Base-by-base conservation (phyloP, 2,888 invertebrate genomes). In the Himalopsyche japonica region DNA sequence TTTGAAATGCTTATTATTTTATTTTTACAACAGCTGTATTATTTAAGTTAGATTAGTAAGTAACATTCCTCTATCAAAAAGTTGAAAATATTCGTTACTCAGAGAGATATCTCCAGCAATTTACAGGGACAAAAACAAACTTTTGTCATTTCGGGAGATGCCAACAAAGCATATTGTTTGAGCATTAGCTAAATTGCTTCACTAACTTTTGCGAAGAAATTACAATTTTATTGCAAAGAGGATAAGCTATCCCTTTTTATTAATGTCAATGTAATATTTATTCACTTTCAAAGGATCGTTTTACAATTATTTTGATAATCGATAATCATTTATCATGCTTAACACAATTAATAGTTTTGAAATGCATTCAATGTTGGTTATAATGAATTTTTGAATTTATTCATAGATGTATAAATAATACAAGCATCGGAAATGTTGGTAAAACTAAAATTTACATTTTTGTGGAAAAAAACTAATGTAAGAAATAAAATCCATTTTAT, bases 111-210 rank as follows among this genome's bases (percentile, higher is more conserved):
- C 70, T 79, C 82, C 47, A 81, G 84, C 84, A 82, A 84, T 82
- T 84, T 79, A 57, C 79, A 79, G 81, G 79, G 82, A 84, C 84
- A 84, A 84, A 84, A 84, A 84, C 84, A 84, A 84, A 84, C 79
- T 84, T 84, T 84, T 84, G 84, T 84, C 84, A 81, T 84, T 84
- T 79, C 81, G 49, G 82, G 84, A 82, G 79, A 79, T 79, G 82
- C 81, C 82, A 82, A 84, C 82, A 84, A 84, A 84, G 84, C 84
- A 82, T 82, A 84, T 84, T 84, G 84, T 84, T 84, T 79, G 76
- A 79, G 81, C 82, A 84, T 84, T 84, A 84, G 79, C 84, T 79
- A 84, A 84, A 84, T 84, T 84, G 82, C 84, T 82, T 70, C 79
- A 84, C 79, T 84, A 84, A 84, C 82, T 84, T 81, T 84, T 79